Base-by-base conservation (phyloP, 2,888 invertebrate species). In the Eretmocerus hayati region DNA sequence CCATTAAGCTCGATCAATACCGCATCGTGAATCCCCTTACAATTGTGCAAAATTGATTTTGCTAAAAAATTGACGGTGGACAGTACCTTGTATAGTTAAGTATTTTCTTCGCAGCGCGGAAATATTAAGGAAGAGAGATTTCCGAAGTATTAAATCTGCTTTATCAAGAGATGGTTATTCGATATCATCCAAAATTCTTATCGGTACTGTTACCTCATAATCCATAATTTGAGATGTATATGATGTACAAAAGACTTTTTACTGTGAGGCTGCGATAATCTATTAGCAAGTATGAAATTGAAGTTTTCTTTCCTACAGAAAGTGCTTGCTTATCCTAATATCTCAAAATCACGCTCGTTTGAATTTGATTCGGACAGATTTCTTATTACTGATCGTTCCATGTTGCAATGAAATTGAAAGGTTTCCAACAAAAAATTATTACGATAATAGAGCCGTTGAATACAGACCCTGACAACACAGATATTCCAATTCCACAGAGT, bases 231-330 rank as follows among this genome's bases (percentile, higher is more conserved):
- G 16, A 33, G 21, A 37, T 39, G 20, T 23, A 22, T 23, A 31
- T 38, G 20, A 18, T 44, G 44, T 26, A 37, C 36, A 50, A 50
- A 42, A 42, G 8, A 30, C 42, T 46, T 43, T 49, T 53, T 21
- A 48, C 39, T 53, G 56, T 60, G 53, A 26, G 58, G 57, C 59
- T 60, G 57, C 60, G 56, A 49, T 52, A 36, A 57, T 48, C 57
- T 55, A 55, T 60, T 61, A 63, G 58, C 56, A 54, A 60, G 59
- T 62, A 60, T 57, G 62, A 65, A 64, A 64, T 65, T 62, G 62
- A 58, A n/a, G n/a, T n/a, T n/a, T n/a, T n/a, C n/a, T n/a, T n/a
- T n/a, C n/a, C n/a, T n/a, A n/a, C n/a, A n/a, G n/a, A n/a, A n/a
- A n/a, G n/a, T n/a, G n/a, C n/a, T n/a, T n/a, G n/a, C n/a, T n/a